Base-by-base conservation (phyloP, 2,113 vertebrate genomes). In the Chascanopsetta lugubris region DNA sequence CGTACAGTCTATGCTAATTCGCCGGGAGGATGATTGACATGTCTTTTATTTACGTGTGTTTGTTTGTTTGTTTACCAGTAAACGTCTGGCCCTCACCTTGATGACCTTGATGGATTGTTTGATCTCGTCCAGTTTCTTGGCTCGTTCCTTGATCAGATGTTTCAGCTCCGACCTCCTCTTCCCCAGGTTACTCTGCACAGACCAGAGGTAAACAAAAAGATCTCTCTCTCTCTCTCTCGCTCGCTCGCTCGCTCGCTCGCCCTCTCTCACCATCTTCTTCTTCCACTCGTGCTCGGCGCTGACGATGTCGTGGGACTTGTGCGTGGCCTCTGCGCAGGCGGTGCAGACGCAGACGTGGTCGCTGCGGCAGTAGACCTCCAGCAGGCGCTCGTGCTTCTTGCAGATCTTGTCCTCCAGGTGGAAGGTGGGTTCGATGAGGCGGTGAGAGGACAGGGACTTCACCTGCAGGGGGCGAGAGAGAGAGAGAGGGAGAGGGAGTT, bases 331-430 rank as follows among this genome's bases (percentile, higher is more conserved):
- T 0, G 89, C 82, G 55, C 97, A 98, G 27, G 81, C 29, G 0
- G 81, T 74, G 90, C 96, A 98, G 79, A 95, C 86, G 66, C 93
- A 93, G 20, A 12, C 46, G 63, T 87, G 90, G 75, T 98, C 95
- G 0, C 91, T 92, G 77, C 89, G 51, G 51, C 96, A 98, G 92
- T 93, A 98, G 0, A 92, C 79, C 40, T 95, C 94, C 74, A 97
- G 89, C 0, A 92, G 91, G 3, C 83, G 88, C 7, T 93, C 83
- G 8, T 98, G 97, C 45, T 80, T 92, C 13, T 67, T 91, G 17
- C 97, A 99, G 69, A 89, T 45, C 65, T 89, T 92, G 10, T 89
- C 83, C 66, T 93, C 86, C 72, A 94, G 86, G 26, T 94, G 83
- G 50, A 85, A 80, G 1, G 91, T 76, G 13, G 94, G 94, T 3